Percentiles rank a stretch among this genome's conserved stretches.
Conservation (phyloP, 2,797 vertebrate genomes). For the Acanthurus lineatus region DNA sequence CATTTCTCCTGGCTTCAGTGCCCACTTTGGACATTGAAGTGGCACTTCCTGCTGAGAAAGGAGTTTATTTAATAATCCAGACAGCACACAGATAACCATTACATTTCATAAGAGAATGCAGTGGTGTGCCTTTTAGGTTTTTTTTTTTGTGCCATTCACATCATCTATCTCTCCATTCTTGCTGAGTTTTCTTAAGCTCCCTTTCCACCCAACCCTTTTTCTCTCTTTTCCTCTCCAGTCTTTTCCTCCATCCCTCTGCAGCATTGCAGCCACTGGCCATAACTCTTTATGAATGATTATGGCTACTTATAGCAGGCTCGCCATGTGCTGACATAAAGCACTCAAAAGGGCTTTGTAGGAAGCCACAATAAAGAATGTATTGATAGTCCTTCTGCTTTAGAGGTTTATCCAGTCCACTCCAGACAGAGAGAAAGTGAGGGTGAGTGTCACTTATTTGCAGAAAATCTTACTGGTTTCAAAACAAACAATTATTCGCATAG, state of each 20-base stretch:
- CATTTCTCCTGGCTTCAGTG: conserved; percentile 31
- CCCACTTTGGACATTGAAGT: conserved; percentile 31
- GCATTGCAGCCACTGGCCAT: conserved; percentile 47
- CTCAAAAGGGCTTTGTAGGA: conserved; percentile 65
- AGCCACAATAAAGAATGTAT: conserved; percentile 64
- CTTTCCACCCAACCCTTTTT: conserved; percentile 15
- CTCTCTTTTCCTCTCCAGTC: conserved; percentile 15
- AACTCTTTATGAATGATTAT: conserved; percentile 74
- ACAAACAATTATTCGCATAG: neutral
- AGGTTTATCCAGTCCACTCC: conserved; percentile 47
- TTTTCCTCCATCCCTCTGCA: conserved; percentile 35
- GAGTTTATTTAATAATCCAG: conserved; percentile 41
- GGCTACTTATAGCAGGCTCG: conserved; percentile 68
- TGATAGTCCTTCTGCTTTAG: conserved; percentile 55
- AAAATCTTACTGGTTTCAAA: conserved; percentile 10
- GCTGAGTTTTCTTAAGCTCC: conserved; percentile 19
- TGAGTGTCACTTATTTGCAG: conserved; percentile 7
- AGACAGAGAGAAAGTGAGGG: conserved; percentile 8
- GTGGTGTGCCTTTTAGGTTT: conserved; percentile 27
- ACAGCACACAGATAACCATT: conserved; percentile 37
- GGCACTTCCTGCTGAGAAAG: conserved; percentile 42
- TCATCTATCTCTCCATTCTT: conserved; percentile 22
- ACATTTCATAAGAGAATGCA: conserved; percentile 23
- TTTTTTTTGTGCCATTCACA: conserved; percentile 22
- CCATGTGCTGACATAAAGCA: conserved; percentile 66